Conservation (phyloP, 2,797 vertebrate genomes). For the Pachyuromys duprasi region DNA sequence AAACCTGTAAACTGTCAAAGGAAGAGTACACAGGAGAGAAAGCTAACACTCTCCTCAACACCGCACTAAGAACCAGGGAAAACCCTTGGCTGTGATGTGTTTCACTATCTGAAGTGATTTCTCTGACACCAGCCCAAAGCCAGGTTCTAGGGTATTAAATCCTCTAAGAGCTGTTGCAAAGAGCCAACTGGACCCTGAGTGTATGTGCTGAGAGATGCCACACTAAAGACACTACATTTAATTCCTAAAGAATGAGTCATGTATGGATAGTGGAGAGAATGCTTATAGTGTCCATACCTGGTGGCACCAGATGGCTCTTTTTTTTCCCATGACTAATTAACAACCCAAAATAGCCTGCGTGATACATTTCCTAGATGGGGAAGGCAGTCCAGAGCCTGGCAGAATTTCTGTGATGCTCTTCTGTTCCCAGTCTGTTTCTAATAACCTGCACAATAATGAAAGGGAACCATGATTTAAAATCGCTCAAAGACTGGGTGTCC, state of each 20-base stretch:
- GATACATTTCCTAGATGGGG: constrained; percentile 65
- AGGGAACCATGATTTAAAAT: constrained; percentile 34
- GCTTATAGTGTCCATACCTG: constrained; percentile 27
- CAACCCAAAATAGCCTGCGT: constrained; percentile 63
- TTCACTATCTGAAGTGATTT: constrained; percentile 59
- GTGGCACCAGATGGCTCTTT: constrained; percentile 38
- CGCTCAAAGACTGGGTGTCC: not conserved
- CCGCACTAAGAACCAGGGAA: not conserved
- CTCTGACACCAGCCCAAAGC: not conserved
- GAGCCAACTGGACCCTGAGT: not conserved
- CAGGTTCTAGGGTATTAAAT: not conserved
- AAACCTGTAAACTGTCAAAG: constrained; percentile 67
- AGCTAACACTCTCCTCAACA: not conserved
- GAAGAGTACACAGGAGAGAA: constrained; percentile 53
- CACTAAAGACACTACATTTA: not conserved
- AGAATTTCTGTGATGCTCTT: constrained; percentile 68
- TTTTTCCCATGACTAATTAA: constrained; percentile 45
- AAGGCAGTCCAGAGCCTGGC: constrained; percentile 67
- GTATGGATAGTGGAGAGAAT: not conserved
- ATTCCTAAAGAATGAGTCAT: not conserved
- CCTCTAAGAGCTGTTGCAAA: not conserved
- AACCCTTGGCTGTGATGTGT: constrained; percentile 36
- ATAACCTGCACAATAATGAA: constrained; percentile 1
- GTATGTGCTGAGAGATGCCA: not conserved
- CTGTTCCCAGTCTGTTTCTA: constrained; percentile 60